Evolutionary conservation across 2,113 vertebrate species (phyloP).

Genomic region (Lagopus leucura): DNA sequence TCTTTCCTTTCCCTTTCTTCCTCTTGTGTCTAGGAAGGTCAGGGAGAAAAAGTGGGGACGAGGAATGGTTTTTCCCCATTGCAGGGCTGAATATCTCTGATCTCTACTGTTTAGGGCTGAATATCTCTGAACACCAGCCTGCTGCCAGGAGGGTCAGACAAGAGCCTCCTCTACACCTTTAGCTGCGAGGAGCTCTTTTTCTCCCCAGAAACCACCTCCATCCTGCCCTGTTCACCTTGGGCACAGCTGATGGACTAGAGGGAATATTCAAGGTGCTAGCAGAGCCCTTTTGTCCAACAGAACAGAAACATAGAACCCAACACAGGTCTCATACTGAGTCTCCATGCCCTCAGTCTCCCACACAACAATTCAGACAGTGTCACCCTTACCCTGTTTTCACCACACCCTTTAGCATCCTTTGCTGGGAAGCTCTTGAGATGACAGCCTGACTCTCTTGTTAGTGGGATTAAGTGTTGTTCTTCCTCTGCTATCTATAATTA

Average conservation of each 20-base stretch:
- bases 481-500: constrained; percentile 24
- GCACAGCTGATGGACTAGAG: no score
- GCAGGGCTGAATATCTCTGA: background rate
- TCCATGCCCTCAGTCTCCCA: background rate
- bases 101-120: background rate
- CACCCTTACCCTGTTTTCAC: background rate
- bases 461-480: background rate
- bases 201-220: background rate
- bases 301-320: background rate
- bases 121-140: background rate
- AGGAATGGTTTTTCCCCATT: background rate
- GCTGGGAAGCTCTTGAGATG: background rate
- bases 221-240: background rate
- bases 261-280: background rate
- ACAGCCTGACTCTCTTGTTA: background rate
- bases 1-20: background rate
- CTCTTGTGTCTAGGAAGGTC: background rate
- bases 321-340: background rate
- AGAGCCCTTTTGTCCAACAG: background rate
- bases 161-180: background rate
- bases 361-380: background rate
- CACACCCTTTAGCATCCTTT: background rate
- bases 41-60: background rate
- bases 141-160: background rate
- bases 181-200: background rate